These are phyloP conservation scores for Hirtodrosophila alboralis DNA, from an alignment of 2,888 invertebrate genomes.

Conservation along the genomic window DNA sequence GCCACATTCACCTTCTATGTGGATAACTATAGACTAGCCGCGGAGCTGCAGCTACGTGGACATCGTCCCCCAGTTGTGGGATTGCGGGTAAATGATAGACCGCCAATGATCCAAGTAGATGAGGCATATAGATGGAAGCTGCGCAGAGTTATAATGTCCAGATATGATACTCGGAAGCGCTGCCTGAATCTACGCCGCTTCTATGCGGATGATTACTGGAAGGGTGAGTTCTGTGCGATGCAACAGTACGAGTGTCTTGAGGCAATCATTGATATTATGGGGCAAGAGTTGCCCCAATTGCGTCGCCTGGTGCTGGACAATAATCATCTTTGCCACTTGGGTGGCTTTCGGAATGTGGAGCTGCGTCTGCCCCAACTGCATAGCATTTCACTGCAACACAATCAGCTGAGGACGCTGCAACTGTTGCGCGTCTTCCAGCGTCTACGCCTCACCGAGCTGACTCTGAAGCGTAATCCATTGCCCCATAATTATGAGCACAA, in stretches of 20 bases:
- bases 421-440: conserved; percentile 28
- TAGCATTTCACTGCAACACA: conserved; percentile 42
- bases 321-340: conserved; percentile 43
- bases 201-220: conserved; percentile 36
- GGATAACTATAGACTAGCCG: conserved; percentile 38
- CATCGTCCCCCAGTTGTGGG: conserved; percentile 16
- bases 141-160: conserved; percentile 20
- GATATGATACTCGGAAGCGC: conserved; percentile 34
- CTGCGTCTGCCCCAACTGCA: conserved; percentile 23
- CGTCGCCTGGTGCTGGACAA: conserved; percentile 41
- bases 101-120: conserved; percentile 43
- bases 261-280: conserved; percentile 32
- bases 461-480: conserved; percentile 39
- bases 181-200: conserved; percentile 42
- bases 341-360: conserved; percentile 36
- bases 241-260: conserved; percentile 39
- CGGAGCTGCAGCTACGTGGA: conserved; percentile 21
- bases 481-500: conserved; percentile 36
- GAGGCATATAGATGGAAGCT: conserved; percentile 16
- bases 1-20: conserved; percentile 59
- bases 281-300: conserved; percentile 39
- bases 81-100: conserved; percentile 31
- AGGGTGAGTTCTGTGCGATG: conserved; percentile 45
- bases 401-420: conserved; percentile 22
- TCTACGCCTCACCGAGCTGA: conserved; percentile 28